A percentile compares a stretch with the other conserved stretches of the same genome.
Conservation (phyloP, 1,140 invertebrate genomes). For the Agrypnia vestita region DNA sequence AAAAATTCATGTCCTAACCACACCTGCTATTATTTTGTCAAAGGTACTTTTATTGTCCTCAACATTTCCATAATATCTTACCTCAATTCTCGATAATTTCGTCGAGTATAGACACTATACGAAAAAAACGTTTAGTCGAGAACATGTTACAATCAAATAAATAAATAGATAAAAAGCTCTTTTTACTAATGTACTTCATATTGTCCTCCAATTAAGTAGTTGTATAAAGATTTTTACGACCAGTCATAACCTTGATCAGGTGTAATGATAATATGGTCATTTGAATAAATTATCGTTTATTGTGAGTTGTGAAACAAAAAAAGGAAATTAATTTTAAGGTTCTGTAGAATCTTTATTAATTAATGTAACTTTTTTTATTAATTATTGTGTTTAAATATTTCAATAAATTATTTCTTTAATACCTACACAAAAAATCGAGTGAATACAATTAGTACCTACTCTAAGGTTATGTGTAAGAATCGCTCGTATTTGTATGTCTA, state of each 20-base stretch:
- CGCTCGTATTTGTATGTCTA: no score
- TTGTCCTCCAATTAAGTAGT: background rate
- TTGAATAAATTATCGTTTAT: slow-evolving; percentile 34
- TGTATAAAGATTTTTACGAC: slow-evolving; percentile 11
- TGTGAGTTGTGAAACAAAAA: slow-evolving; percentile 17
- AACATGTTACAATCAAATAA: background rate
- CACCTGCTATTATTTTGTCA: no score
- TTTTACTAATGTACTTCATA: slow-evolving; percentile 26
- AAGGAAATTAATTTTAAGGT: background rate
- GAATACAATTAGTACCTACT: no score
- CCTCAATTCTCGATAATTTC: background rate
- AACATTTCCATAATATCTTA: slow-evolving; percentile 12
- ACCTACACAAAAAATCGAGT: no score
- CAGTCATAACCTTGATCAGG: slow-evolving; percentile 19
- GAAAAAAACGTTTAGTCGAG: background rate
- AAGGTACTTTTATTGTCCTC: slow-evolving; percentile 11
- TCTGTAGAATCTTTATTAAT: background rate
- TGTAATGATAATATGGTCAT: background rate
- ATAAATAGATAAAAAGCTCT: background rate
- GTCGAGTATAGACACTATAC: background rate
- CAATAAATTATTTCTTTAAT: no score
- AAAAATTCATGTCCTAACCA: no score
- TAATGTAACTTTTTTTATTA: background rate
- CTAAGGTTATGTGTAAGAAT: no score
- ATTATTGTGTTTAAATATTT: no score